Percentiles rank a stretch among this genome's conserved stretches.
Conservation (phyloP, 2,797 vertebrate species). For the Enteromius paludinosus region DNA sequence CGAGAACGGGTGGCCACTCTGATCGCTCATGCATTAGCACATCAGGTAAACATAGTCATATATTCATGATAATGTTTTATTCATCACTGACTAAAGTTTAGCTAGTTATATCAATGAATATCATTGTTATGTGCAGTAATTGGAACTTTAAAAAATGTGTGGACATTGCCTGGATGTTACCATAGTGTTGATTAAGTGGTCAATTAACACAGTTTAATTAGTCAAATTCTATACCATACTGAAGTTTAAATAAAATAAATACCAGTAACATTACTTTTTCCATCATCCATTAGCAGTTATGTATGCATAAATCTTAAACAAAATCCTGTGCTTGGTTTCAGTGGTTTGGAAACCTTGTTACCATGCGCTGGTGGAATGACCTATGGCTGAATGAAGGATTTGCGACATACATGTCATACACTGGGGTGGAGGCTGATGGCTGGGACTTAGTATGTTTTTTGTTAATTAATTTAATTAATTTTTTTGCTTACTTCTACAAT, state of each 20-base stretch:
- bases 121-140: neutral
- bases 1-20: slow-evolving; percentile 63
- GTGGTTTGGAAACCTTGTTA: slow-evolving; percentile 86
- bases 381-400: slow-evolving; percentile 83
- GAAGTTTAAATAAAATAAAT: neutral
- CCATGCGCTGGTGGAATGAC: slow-evolving; percentile 84
- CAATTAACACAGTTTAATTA: neutral
- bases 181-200: neutral
- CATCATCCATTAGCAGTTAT: neutral
- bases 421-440: slow-evolving; percentile 60
- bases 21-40: slow-evolving; percentile 80
- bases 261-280: neutral
- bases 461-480: neutral
- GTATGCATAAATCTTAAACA: neutral
- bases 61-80: neutral
- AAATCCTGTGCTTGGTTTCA: slow-evolving; percentile 57
- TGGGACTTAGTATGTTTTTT: slow-evolving; percentile 70
- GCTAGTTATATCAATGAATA: neutral
- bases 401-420: slow-evolving; percentile 71
- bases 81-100: neutral
- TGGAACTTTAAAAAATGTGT: neutral
- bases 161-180: neutral
- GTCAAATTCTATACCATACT: neutral
- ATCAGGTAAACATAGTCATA: slow-evolving; percentile 72
- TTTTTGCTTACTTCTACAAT: neutral